Conservation (phyloP, 2,113 vertebrate genomes). For the Xiphorhynchus elegans region DNA sequence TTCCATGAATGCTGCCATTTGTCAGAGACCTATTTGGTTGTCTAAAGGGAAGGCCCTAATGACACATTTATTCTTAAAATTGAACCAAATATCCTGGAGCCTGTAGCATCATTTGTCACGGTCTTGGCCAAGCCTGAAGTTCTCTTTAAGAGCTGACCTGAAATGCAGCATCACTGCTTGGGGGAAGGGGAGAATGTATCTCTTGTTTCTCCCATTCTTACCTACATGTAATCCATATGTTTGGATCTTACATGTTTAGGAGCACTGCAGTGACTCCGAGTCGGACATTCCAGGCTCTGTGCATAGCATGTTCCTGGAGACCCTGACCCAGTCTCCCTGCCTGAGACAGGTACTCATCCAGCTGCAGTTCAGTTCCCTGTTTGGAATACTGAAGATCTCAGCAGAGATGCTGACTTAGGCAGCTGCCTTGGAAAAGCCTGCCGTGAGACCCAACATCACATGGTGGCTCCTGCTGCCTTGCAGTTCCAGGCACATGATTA, state of each 20-base stretch:
- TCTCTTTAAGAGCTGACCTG: background rate
- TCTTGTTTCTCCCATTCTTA: background rate
- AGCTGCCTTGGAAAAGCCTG: background rate
- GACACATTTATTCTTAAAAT: background rate
- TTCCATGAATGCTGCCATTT: background rate
- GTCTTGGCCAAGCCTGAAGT: background rate
- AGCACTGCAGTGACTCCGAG: background rate
- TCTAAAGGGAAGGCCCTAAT: background rate
- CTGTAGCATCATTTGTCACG: background rate
- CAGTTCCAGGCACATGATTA: background rate
- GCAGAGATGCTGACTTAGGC: background rate
- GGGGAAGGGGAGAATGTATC: background rate
- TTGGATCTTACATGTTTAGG: background rate
- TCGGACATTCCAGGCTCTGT: background rate
- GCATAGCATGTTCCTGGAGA: rapidly evolving
- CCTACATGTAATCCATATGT: background rate
- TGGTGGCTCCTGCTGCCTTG: background rate
- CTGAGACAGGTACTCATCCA: background rate
- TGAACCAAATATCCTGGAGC: background rate
- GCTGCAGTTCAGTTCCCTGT: background rate
- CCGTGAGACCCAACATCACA: background rate
- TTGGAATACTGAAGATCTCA: background rate
- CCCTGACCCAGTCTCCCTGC: rapidly evolving
- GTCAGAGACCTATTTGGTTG: background rate
- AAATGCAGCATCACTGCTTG: background rate